Conservation (phyloP, 2,888 invertebrate species). For the Heliconius ethilla region DNA sequence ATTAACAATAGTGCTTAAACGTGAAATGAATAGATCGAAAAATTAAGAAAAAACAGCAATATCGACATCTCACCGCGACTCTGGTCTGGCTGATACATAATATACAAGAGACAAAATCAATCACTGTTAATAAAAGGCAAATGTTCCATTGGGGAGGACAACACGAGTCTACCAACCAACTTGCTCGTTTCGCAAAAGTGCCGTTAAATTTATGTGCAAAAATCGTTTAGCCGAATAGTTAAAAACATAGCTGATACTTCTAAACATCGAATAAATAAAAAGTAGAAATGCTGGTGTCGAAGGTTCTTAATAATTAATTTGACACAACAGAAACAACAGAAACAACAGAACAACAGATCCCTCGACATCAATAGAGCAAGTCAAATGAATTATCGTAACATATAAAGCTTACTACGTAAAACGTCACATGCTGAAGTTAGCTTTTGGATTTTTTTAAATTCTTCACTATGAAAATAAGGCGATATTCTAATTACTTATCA, state of each 20-base stretch:
- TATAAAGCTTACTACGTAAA: constrained; percentile 51
- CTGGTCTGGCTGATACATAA: not conserved
- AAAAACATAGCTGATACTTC: constrained; percentile 21
- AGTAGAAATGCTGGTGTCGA: constrained; percentile 57
- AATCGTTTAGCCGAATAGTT: constrained; percentile 39
- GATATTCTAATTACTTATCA: not conserved
- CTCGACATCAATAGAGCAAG: constrained; percentile 76
- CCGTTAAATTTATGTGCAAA: constrained; percentile 34
- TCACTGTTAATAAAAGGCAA: constrained; percentile 15
- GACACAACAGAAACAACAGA: constrained; percentile 50
- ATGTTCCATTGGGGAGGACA: constrained; percentile 37
- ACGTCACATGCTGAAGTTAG: constrained; percentile 49
- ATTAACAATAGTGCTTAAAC: not conserved
- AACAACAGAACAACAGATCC: constrained; percentile 53
- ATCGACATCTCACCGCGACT: not conserved
- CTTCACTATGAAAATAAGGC: not conserved
- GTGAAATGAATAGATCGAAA: not conserved
- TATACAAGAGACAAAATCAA: constrained; percentile 35
- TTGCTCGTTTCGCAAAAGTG: constrained; percentile 39
- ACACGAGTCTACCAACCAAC: constrained; percentile 44
- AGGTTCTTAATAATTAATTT: constrained; percentile 65
- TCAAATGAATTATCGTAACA: constrained; percentile 78
- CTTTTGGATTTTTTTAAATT: constrained; percentile 59
- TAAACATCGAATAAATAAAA: constrained; percentile 27
- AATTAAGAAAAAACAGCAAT: not conserved